Conservation (phyloP, 2,888 invertebrate genomes). For the Formica aserva region DNA sequence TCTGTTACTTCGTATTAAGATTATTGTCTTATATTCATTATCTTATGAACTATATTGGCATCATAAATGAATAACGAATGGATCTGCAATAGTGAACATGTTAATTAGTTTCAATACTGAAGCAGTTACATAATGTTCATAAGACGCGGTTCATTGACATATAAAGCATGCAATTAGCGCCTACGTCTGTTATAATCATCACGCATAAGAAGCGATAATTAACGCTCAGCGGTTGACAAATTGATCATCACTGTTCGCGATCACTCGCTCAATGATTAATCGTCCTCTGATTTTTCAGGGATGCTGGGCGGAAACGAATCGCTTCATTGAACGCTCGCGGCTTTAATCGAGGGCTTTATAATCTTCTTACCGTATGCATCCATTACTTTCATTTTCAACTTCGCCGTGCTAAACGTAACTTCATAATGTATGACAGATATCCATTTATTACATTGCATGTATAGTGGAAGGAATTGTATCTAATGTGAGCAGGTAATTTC, state of each 20-base stretch:
- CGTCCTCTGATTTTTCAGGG: slow-evolving; percentile 40
- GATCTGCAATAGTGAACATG: slow-evolving; percentile 42
- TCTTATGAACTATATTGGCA: not conserved
- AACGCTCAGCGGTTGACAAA: slow-evolving; percentile 65
- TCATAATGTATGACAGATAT: slow-evolving; percentile 34
- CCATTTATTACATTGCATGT: slow-evolving; percentile 31
- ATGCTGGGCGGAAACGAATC: slow-evolving; percentile 43
- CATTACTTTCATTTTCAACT: slow-evolving; percentile 49
- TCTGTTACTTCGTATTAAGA: not conserved
- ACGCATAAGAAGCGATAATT: slow-evolving; percentile 59
- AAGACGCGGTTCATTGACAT: slow-evolving; percentile 59
- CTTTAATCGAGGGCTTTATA: slow-evolving; percentile 46
- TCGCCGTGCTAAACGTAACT: slow-evolving; percentile 35
- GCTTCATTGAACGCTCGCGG: slow-evolving; percentile 49
- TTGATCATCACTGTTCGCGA: slow-evolving; percentile 64
- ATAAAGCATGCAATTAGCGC: slow-evolving; percentile 67
- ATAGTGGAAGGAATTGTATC: slow-evolving; percentile 26
- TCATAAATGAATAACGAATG: not conserved
- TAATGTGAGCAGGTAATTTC: slow-evolving; percentile 48
- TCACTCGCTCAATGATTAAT: slow-evolving; percentile 61
- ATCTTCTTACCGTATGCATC: slow-evolving; percentile 48
- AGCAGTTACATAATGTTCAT: slow-evolving; percentile 47
- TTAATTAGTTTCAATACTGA: slow-evolving; percentile 63
- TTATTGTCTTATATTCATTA: not conserved
- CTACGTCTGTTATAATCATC: slow-evolving; percentile 62